Conservation (phyloP, 1,140 invertebrate species). For the Doryteuthis pealeii region DNA sequence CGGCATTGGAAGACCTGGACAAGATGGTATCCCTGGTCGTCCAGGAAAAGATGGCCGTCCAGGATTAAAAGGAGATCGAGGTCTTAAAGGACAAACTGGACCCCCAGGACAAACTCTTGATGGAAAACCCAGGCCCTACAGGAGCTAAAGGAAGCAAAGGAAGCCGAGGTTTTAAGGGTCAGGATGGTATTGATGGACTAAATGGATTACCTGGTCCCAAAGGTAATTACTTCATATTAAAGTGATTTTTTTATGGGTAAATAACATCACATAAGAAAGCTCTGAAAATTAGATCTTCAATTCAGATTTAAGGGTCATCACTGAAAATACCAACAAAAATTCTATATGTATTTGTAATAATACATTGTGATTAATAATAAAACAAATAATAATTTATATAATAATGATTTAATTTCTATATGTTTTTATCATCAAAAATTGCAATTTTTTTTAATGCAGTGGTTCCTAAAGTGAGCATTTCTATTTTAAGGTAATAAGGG, state of each 20-base stretch:
- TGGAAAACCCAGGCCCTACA: slow-evolving; percentile 31
- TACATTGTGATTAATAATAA: no score
- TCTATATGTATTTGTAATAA: no score
- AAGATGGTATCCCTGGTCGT: slow-evolving; percentile 34
- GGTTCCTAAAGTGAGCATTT: no score
- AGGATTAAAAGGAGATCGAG: slow-evolving; percentile 40
- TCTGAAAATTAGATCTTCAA: no score
- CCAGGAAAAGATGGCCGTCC: slow-evolving; percentile 41
- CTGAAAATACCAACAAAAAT: no score
- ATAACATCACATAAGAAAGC: no score
- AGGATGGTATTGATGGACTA: neutral
- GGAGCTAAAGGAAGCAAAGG: slow-evolving; percentile 20
- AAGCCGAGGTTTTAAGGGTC: neutral
- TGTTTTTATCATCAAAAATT: no score
- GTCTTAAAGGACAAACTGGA: slow-evolving; percentile 39
- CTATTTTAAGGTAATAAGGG: slow-evolving; percentile 32
- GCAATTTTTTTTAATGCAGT: no score
- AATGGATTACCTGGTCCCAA: neutral
- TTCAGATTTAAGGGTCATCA: no score
- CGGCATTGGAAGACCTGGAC: slow-evolving; percentile 33
- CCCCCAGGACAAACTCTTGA: slow-evolving; percentile 37
- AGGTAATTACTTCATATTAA: neutral
- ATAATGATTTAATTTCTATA: no score
- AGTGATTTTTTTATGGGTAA: no score
- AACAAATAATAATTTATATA: no score